A percentile compares a stretch with the other conserved stretches of the same genome.
Evolutionary conservation across 2,797 vertebrate genomes (phyloP).

Genomic region (Columba guinea): DNA sequence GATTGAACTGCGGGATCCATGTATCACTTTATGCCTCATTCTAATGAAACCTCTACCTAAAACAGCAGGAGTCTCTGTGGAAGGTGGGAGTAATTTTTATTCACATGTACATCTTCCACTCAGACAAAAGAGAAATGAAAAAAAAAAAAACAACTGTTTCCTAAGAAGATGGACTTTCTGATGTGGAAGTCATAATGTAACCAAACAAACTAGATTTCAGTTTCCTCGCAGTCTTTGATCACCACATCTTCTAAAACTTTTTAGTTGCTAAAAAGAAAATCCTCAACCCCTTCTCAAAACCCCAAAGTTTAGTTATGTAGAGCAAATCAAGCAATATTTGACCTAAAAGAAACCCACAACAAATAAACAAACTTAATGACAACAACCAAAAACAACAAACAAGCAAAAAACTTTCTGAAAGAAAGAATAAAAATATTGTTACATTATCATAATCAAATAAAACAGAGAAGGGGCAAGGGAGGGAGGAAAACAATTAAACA

Average conservation of each 20-base stretch:
- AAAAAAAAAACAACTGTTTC: not conserved
- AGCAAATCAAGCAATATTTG: not conserved
- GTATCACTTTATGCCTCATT: not conserved
- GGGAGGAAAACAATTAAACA: not conserved
- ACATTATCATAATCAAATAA: not conserved
- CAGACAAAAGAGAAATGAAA: not conserved
- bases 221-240: not conserved
- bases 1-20: not conserved
- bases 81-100: not conserved
- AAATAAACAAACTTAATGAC: too few relatives aligned
- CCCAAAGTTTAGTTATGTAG: not conserved
- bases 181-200: not conserved
- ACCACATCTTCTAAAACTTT: not conserved
- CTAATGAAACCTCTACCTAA: not conserved
- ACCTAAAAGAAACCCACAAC: not conserved
- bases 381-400: too few relatives aligned
- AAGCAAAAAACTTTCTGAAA: not conserved
- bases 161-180: not conserved
- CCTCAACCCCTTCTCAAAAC: fast-evolving
- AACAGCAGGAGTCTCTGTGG: not conserved
- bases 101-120: not conserved
- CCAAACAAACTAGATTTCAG: not conserved
- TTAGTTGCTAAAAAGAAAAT: not conserved
- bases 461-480: fast-evolving
- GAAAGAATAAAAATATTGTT: not conserved